phyloP scores from a whole-genome alignment of 2,888 invertebrate genomes.

The Spialia ferax region DNA sequence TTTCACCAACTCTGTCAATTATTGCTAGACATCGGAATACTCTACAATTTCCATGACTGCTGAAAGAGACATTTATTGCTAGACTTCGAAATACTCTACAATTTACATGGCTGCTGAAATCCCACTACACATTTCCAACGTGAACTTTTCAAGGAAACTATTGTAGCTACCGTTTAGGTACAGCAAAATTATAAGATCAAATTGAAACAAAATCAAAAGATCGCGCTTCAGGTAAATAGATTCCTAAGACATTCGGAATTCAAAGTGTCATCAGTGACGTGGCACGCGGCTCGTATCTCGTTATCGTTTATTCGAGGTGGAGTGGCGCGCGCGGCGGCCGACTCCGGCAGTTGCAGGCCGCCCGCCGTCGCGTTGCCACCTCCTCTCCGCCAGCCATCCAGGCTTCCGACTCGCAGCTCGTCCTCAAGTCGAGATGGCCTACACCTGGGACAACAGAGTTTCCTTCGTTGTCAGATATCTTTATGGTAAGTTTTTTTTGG shows the following conservation, averaged over 20 bases:
- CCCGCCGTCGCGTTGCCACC: slow-evolving; percentile 58
- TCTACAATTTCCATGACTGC: no score
- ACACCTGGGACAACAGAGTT: slow-evolving; percentile 94
- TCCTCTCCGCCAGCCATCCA: neutral
- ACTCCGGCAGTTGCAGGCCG: slow-evolving; percentile 56
- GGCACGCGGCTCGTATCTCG: slow-evolving; percentile 13
- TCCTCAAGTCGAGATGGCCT: slow-evolving; percentile 86
- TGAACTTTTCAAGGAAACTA: no score
- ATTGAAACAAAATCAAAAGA: no score
- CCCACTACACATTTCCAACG: no score
- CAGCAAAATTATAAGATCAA: no score
- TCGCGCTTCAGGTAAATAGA: neutral
- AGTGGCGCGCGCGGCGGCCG: slow-evolving; percentile 63
- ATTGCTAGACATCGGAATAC: no score
- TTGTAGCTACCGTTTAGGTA: no score
- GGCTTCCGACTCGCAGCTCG: slow-evolving; percentile 23
- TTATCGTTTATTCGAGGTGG: slow-evolving; percentile 29
- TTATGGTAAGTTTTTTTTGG: slow-evolving; percentile 88
- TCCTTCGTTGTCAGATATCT: slow-evolving; percentile 93
- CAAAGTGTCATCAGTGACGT: slow-evolving; percentile 24
- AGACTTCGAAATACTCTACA: no score
- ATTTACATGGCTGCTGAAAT: no score
- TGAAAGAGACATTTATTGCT: no score
- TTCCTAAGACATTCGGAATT: slow-evolving; percentile 12
- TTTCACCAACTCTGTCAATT: no score